Evolutionary conservation across 2,888 invertebrate species (phyloP), one percentile per base, ranked within the genome.

Genomic region (Lydus trimaculatus): DNA sequence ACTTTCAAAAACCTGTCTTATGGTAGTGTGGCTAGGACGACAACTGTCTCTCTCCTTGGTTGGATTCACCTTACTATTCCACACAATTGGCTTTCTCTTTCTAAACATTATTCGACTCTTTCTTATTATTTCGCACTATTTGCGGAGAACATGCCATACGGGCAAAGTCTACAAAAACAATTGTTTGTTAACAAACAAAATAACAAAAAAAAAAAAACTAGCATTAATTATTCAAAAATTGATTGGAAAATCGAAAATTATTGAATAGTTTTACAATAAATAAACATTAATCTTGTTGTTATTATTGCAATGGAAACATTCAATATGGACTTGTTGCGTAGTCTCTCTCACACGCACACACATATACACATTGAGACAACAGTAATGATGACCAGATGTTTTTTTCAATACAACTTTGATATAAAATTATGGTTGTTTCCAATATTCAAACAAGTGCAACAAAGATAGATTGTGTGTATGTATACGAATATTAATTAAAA

Each of bases 1-100:
- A 83, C 83, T 84, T 83, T 84, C 84, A 84, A 85, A n/a, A 48
- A 85, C 85, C 84, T 84, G 85, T 85, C 84, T 80, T 63, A 48
- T 48, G 20, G 20, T 48, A 9, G 48, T 43, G 61, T 43, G 61
- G 61, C 62, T 61, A 25, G 25, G 61, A 39, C 52, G 72, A 75
- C 78, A 76, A 75, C 82, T 73, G 79, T 85, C 84, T 82, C 78
- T 82, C 81, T 85, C 85, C 81, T 76, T 71, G 80, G 78, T 82
- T 80, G 85, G 85, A 85, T 84, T 85, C 84, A 84, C 85, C 84
- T 84, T 79, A 79, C 74, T 73, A 74, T 75, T 76, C 75, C 72
- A 67, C 75, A 77, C 78, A 76, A 77, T 75, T 74, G 70, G 76
- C 77, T 79, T 76, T 81, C 81, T 81, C 81, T 78, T 79, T 81